phyloP scores from a whole-genome alignment of 1,140 invertebrate species.

The Linepithema humile region DNA sequence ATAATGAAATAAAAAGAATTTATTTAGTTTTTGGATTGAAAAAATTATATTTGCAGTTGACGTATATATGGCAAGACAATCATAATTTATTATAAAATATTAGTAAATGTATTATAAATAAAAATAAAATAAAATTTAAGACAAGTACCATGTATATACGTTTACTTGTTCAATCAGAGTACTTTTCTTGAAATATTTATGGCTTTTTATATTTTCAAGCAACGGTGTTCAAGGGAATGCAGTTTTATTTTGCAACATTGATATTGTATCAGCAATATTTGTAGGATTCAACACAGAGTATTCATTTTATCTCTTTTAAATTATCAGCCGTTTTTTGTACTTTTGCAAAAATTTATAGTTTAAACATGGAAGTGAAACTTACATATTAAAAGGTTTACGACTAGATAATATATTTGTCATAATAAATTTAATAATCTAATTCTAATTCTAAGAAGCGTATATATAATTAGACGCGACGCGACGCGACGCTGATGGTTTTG shows the following conservation, averaged over 20 bases:
- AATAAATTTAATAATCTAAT: not conserved
- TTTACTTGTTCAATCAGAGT: no score
- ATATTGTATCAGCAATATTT: slow-evolving; percentile 11
- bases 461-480: not conserved
- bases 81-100: no score
- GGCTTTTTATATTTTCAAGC: not conserved
- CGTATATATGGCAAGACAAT: no score
- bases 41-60: no score
- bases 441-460: slow-evolving; percentile 28
- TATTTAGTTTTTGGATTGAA: no score
- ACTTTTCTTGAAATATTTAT: not conserved
- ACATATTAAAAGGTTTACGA: slow-evolving; percentile 23
- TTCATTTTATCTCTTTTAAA: not conserved
- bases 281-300: slow-evolving; percentile 3
- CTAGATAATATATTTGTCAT: not conserved
- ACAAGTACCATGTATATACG: not conserved
- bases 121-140: not conserved
- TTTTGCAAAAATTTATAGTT: slow-evolving; percentile 19
- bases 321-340: slow-evolving; percentile 19
- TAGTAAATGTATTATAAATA: no score
- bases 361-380: slow-evolving; percentile 10
- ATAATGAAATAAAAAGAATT: no score
- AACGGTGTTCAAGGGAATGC: slow-evolving; percentile 18
- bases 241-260: slow-evolving; percentile 43
- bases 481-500: not conserved